Conservation (phyloP, 2,888 invertebrate species). For the Caenorhabditis drosophilae region DNA sequence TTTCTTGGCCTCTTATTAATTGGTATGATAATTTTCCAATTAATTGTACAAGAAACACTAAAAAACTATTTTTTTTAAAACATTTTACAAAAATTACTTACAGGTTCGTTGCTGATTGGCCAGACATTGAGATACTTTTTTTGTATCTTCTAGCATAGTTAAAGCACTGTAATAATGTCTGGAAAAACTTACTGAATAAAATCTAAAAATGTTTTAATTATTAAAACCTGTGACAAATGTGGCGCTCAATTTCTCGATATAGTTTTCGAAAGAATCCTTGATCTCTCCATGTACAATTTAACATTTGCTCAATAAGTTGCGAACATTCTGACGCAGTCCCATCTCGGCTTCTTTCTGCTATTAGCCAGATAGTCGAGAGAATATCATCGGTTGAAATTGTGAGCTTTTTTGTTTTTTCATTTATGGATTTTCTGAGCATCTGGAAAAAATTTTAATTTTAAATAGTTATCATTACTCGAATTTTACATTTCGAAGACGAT, state of each 20-base stretch:
- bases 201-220: too few relatives aligned
- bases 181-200: too few relatives aligned
- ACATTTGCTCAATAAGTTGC: constrained; percentile 49
- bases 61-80: constrained; percentile 1
- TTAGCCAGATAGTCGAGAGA: constrained; percentile 51
- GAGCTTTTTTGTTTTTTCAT: constrained; percentile 19
- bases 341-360: constrained; percentile 45
- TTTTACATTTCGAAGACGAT: constrained; percentile 41
- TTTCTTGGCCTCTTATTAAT: constrained; percentile 37
- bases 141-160: constrained; percentile 43
- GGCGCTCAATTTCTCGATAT: constrained; percentile 50
- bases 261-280: constrained; percentile 50
- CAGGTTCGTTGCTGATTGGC: constrained; percentile 39
- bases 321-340: constrained; percentile 39
- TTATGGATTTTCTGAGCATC: constrained; percentile 31
- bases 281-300: constrained; percentile 39
- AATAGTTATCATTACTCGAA: too few relatives aligned
- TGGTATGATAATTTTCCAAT: constrained; percentile 39
- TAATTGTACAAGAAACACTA: constrained; percentile 42
- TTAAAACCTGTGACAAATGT: constrained; percentile 51
- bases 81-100: constrained; percentile 10
- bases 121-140: constrained; percentile 37
- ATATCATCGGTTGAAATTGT: constrained; percentile 30
- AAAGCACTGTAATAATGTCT: constrained; percentile 55
- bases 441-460: too few relatives aligned